Base-by-base conservation (phyloP, 2,888 invertebrate genomes). In the Autographa pulchrina region DNA sequence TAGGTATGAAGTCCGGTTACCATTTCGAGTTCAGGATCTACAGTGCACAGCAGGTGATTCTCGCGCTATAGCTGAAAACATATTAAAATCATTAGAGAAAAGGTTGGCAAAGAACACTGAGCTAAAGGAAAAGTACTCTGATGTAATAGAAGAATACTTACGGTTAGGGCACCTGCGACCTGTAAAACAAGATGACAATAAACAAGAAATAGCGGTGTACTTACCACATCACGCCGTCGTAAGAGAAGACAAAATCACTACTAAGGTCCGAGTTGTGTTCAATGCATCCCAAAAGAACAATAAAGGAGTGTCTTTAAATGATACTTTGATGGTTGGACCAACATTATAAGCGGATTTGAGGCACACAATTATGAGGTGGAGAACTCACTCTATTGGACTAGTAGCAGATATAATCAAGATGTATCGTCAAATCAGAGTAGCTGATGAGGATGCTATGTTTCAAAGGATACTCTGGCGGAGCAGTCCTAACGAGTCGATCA, bases 321-420 rank as follows among this genome's bases (percentile, higher is more conserved):
- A 75, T 64, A 58, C 20, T 11, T 48, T 71, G 20, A 63, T 71
- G 68, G 60, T 71, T 52, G 75, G 75, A 0, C 75, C 75, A 18
- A 68, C 62, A 0, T 32, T 72, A 6, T 71, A 75, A 66, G 54
- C 63, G 0, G 69, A 69, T 48, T 58, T 74, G n/a, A 31, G 62
- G n/a, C 65, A 71, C 48, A 16, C 61, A 6, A 35, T 70, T 1
- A 18, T 70, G 59, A 38, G 61, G 20, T 75, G 75, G 75, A 41
- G 72, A 31, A 38, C 18, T 13, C 14, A 70, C 16, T 59, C 61
- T 13, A 58, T 72, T 35, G 61, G 65, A 25, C 11, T 75, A 18
- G 48, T 60, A 5, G 66, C 69, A 0, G 79, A 77, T 38, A 63
- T 77, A 2, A 58, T 69, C 0, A 75, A 77, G 59, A 77, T 77